phyloP scores from a whole-genome alignment of 2,888 invertebrate species.

The Drosophila meridiana region DNA sequence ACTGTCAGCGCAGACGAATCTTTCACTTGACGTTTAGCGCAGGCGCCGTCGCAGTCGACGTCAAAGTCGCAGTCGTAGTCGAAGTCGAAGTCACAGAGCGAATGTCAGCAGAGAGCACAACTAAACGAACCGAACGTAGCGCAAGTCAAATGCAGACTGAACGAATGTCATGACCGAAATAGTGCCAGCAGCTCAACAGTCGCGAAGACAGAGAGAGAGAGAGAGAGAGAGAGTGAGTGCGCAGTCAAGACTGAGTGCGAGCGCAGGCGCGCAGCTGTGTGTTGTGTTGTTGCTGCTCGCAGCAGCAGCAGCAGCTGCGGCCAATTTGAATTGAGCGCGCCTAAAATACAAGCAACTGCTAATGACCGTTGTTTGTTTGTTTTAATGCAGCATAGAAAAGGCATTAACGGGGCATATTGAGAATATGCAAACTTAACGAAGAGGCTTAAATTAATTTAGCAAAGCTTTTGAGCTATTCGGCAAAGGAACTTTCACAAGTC shows the following conservation, averaged over 20 bases:
- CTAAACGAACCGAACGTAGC: slow-evolving; percentile 65
- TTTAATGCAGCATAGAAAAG: slow-evolving; percentile 37
- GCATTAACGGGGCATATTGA: slow-evolving; percentile 2
- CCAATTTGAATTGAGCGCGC: slow-evolving; percentile 56
- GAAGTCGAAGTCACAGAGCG: slow-evolving; percentile 7
- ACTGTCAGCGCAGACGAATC: slow-evolving; percentile 41
- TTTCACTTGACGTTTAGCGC: slow-evolving; percentile 46
- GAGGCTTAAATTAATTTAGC: not conserved
- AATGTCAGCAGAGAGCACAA: slow-evolving; percentile 39
- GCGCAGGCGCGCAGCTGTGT: slow-evolving; percentile 45
- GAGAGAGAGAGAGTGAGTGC: slow-evolving; percentile 8
- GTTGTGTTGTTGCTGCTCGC: slow-evolving; percentile 20
- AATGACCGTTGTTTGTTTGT: slow-evolving; percentile 70
- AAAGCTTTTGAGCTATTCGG: not conserved
- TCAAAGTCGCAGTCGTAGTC: not conserved
- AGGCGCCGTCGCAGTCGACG: slow-evolving; percentile 19
- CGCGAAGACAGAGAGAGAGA: slow-evolving; percentile 17
- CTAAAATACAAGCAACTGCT: slow-evolving; percentile 52
- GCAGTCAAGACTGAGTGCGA: slow-evolving; percentile 24
- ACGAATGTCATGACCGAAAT: slow-evolving; percentile 82
- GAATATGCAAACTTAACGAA: not conserved
- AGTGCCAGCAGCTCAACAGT: slow-evolving; percentile 47
- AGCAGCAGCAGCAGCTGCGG: slow-evolving; percentile 36
- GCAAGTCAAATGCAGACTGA: slow-evolving; percentile 81
- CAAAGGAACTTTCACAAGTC: not conserved